These are phyloP conservation scores for Gyrodactylus bullatarudis DNA, from an alignment of 1,140 invertebrate species.

Conservation along the genomic window DNA sequence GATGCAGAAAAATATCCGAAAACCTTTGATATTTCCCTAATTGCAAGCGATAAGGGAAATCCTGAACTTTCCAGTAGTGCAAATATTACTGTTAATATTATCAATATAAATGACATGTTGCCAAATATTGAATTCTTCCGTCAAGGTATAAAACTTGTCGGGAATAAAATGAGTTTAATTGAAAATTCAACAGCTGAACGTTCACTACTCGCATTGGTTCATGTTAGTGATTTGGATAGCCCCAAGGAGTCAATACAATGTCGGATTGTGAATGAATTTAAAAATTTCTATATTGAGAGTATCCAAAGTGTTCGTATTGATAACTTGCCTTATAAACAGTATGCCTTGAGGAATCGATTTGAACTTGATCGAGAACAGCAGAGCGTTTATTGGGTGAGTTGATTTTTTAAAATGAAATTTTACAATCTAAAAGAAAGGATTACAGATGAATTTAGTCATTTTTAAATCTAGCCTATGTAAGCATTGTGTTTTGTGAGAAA, in stretches of 20 bases:
- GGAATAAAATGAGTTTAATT: not conserved
- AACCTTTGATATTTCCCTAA: not conserved
- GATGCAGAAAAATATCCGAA: not conserved
- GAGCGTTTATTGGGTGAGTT: not conserved
- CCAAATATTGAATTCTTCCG: not conserved
- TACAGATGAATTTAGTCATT: too few species aligned
- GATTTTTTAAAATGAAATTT: too few species aligned
- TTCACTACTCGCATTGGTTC: not conserved
- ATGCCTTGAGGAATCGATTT: not conserved
- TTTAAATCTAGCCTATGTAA: too few species aligned
- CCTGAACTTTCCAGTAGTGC: not conserved
- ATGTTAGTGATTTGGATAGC: not conserved
- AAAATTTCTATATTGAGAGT: not conserved
- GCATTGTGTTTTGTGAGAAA: too few species aligned
- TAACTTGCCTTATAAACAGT: not conserved
- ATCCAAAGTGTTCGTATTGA: not conserved
- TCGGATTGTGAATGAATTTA: not conserved
- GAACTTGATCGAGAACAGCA: not conserved
- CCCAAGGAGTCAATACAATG: not conserved
- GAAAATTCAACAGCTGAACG: not conserved
- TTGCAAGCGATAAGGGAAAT: not conserved
- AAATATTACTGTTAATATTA: not conserved
- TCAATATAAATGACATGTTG: not conserved
- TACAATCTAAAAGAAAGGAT: too few species aligned
- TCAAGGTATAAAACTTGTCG: not conserved